Evolutionary conservation across 2,113 vertebrate genomes (phyloP).

Genomic region (Odocoileus virginianus): DNA sequence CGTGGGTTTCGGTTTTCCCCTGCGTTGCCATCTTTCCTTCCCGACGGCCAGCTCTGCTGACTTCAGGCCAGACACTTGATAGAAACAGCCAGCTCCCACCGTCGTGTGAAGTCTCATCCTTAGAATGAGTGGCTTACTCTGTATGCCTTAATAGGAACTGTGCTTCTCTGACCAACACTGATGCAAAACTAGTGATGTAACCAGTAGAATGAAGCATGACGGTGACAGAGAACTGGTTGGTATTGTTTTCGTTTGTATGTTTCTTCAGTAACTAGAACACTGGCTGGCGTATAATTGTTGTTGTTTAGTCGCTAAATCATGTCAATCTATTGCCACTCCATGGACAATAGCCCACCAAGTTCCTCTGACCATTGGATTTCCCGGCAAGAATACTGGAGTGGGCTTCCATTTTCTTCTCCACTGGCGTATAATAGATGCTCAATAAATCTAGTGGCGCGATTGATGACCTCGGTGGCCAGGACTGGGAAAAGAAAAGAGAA

Average conservation of each 20-base stretch:
- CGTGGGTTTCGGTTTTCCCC: not conserved
- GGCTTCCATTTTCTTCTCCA: not conserved
- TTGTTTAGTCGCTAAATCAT: not conserved
- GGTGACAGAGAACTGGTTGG: not conserved
- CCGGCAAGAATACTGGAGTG: not conserved
- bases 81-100: not conserved
- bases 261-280: not conserved
- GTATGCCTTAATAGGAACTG: rapidly evolving
- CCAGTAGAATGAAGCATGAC: not conserved
- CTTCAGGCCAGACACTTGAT: not conserved
- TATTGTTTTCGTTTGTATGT: not conserved
- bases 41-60: not conserved
- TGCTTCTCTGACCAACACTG: not conserved
- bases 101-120: not conserved
- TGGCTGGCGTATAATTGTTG: not conserved
- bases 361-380: not conserved
- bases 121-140: not conserved
- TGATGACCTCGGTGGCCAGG: not conserved
- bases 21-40: not conserved
- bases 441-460: not conserved
- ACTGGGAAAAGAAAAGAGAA: not conserved
- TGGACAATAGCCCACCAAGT: not conserved
- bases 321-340: not conserved
- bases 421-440: not conserved
- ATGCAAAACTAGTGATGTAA: not conserved